Conservation (phyloP, 2,113 vertebrate genomes). For the Ctenodactylus gundi region DNA sequence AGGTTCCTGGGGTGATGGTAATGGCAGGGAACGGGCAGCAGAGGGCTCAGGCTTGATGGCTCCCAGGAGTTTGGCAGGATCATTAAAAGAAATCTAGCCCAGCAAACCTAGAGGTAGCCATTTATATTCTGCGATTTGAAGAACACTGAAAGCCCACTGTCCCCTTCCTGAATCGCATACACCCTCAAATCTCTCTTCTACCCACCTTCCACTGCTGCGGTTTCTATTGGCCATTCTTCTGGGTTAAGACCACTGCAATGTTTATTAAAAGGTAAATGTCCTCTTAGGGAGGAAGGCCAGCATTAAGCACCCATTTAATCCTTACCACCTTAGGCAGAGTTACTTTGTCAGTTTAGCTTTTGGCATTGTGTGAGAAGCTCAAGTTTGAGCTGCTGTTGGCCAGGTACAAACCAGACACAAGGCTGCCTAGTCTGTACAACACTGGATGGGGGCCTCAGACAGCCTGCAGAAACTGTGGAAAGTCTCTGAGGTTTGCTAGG, state of each 20-base stretch:
- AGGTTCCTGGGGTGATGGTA: constrained; percentile 24
- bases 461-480: neutral
- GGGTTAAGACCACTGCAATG: neutral
- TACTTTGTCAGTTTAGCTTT: constrained; percentile 42
- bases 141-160: neutral
- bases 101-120: neutral
- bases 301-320: neutral
- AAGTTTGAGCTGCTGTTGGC: neutral
- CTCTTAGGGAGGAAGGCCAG: neutral
- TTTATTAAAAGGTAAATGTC: neutral
- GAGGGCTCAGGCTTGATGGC: neutral
- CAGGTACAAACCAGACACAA: neutral
- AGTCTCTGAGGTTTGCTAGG: neutral
- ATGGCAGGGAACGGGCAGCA: constrained; percentile 32
- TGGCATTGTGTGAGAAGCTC: neutral
- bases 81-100: constrained; percentile 1
- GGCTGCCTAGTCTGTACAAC: neutral
- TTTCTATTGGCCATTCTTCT: neutral
- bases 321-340: neutral
- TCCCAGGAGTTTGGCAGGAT: constrained; percentile 28
- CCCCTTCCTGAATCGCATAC: neutral
- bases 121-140: neutral
- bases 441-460: neutral
- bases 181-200: neutral
- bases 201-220: neutral